phyloP scores from a whole-genome alignment of 2,888 invertebrate genomes.

The Kuschelorhynchus macadamiae region DNA sequence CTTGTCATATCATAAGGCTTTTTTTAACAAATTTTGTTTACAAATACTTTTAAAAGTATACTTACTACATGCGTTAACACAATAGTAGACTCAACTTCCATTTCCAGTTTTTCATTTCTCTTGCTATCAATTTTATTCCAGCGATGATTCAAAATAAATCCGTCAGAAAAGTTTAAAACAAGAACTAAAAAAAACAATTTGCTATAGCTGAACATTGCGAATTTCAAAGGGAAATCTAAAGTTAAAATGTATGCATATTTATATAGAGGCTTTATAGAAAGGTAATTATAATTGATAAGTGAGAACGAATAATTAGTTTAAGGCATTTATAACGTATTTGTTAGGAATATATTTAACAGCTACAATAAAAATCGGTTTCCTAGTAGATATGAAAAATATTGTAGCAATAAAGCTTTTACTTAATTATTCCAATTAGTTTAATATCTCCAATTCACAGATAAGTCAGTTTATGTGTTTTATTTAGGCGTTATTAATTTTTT shows the following conservation, averaged over 20 bases:
- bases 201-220: conserved; percentile 28
- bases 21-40: too few relatives aligned
- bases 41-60: too few relatives aligned
- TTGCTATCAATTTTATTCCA: neutral
- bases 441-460: too few relatives aligned
- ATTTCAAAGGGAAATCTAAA: conserved; percentile 8
- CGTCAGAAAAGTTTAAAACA: conserved; percentile 29
- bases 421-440: too few relatives aligned
- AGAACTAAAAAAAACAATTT: conserved; percentile 14
- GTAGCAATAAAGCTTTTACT: too few relatives aligned
- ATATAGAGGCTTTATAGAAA: conserved; percentile 25
- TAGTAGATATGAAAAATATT: neutral
- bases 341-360: conserved; percentile 20
- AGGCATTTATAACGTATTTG: conserved; percentile 18
- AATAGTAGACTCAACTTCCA: conserved; percentile 32
- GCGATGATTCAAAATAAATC: conserved; percentile 14
- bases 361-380: conserved; percentile 25
- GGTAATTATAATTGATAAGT: conserved; percentile 36
- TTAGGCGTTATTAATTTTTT: too few relatives aligned
- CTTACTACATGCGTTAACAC: conserved; percentile 41
- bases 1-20: too few relatives aligned
- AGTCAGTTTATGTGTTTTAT: too few relatives aligned
- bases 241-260: conserved; percentile 11
- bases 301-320: conserved; percentile 23
- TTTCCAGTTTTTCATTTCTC: neutral